Base-by-base conservation (phyloP, 2,888 invertebrate species). In the Portevinia maculata region DNA sequence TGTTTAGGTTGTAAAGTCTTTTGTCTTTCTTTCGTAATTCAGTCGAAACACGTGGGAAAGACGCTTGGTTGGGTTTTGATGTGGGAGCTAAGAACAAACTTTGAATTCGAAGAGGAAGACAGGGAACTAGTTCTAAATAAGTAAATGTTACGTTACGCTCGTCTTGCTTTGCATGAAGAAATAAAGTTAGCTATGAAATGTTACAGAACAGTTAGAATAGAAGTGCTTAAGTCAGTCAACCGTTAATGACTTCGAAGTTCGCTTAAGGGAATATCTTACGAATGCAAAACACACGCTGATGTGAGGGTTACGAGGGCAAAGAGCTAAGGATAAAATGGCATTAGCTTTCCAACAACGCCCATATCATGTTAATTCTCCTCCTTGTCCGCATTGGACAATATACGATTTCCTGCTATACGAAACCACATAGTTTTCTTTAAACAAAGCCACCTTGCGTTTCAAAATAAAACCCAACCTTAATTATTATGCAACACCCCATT, bases 401-500 rank as follows among this genome's bases (percentile, higher is more conserved):
- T 1, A 34, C 34, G 9, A 34, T 34, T 34, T 34, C 34, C 34
- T 34, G 7, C 8, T 9, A 34, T 34, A 3, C 1, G 3, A 34
- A 39, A 13, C 1, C 3, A n/a, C 39, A 7, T 21, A n/a, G 7
- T 24, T 24, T n/a, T 48, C n/a, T n/a, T 48, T 24, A 7, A 21
- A 24, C n/a, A 24, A 44, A 57, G 39, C 24, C 39, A 57, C 55
- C 55, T 37, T 13, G 21, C 34, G 19, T 7, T 21, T 24, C 8
- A 50, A 30, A 30, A 52, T 13, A 24, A 19, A 8, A 19, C n/a
- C 1, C 15, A 44, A 59, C 19, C 41, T 6, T 8, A 37, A 62
- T 30, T 62, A 73, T 73, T 65, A 59, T 46, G 73, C 73, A 73
- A 44, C 44, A 73, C 59, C 30, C 37, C 21, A 50, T 73, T 32